Evolutionary conservation across 2,888 invertebrate genomes (phyloP).

Genomic region (Cosmia trapezina): DNA sequence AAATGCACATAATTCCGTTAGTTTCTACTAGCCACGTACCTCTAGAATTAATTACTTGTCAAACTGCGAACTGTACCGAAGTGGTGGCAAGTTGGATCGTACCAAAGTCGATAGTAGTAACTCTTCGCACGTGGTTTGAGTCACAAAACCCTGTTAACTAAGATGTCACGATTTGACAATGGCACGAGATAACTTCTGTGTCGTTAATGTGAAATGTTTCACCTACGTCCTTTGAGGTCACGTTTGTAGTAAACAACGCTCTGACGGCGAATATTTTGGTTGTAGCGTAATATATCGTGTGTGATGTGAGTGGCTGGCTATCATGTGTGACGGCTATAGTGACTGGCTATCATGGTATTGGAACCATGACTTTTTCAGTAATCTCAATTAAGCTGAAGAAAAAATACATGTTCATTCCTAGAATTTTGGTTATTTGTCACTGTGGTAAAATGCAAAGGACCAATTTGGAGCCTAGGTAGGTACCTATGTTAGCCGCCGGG

Average conservation of each 20-base stretch:
- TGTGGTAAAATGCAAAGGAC: background rate
- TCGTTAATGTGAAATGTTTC: constrained; percentile 59
- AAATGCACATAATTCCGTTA: constrained; percentile 36
- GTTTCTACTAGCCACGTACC: constrained; percentile 48
- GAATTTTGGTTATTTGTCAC: background rate
- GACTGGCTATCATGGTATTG: background rate
- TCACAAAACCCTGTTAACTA: constrained; percentile 68
- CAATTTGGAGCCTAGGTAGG: no score
- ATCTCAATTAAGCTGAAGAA: background rate
- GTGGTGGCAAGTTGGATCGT: constrained; percentile 66
- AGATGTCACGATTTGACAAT: constrained; percentile 65
- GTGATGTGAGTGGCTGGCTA: background rate
- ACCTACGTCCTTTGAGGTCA: constrained; percentile 54
- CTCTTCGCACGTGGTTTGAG: constrained; percentile 70
- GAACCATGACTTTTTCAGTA: background rate
- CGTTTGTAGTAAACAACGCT: constrained; percentile 36
- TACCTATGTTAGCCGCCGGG: no score
- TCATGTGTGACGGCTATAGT: no score
- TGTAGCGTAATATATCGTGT: background rate
- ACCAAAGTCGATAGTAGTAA: constrained; percentile 70
- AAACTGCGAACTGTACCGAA: constrained; percentile 71
- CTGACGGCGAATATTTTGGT: constrained; percentile 20
- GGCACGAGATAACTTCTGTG: constrained; percentile 65
- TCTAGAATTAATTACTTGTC: constrained; percentile 70
- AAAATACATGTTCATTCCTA: background rate